Conservation (phyloP, 2,888 invertebrate genomes). For the Cremastinae sp. region DNA sequence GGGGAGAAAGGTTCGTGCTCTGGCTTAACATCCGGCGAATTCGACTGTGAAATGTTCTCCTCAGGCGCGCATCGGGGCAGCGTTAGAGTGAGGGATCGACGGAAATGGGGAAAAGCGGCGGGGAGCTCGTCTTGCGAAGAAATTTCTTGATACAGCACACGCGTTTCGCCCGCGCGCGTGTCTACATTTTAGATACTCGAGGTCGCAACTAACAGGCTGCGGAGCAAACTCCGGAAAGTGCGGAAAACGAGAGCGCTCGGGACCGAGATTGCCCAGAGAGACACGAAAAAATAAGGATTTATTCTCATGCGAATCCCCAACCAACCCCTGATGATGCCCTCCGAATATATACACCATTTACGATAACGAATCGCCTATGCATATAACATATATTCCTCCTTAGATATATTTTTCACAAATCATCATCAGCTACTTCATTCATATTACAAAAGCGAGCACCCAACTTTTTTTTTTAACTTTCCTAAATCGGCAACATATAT, state of each 20-base stretch:
- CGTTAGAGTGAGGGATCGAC: slow-evolving; percentile 63
- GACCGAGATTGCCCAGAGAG: slow-evolving; percentile 31
- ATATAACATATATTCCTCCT: no score
- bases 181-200: slow-evolving; percentile 27
- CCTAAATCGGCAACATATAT: slow-evolving; percentile 1
- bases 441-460: neutral
- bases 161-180: slow-evolving; percentile 31
- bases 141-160: slow-evolving; percentile 20
- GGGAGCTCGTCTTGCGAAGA: neutral
- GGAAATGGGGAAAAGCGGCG: slow-evolving; percentile 21
- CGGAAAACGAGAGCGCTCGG: slow-evolving; percentile 1
- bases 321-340: no score
- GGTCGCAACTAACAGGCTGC: slow-evolving; percentile 39
- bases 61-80: slow-evolving; percentile 70
- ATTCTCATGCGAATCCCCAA: neutral
- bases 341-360: no score
- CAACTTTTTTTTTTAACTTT: no score
- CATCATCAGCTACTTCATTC: no score
- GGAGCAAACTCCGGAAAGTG: slow-evolving; percentile 34
- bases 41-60: slow-evolving; percentile 79
- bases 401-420: no score
- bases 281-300: slow-evolving; percentile 28
- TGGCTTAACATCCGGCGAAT: slow-evolving; percentile 67
- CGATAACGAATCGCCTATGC: no score
- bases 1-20: slow-evolving; percentile 8